These are phyloP conservation scores for Cephus runcator DNA, from an alignment of 2,888 invertebrate genomes.

Conservation along the genomic window DNA sequence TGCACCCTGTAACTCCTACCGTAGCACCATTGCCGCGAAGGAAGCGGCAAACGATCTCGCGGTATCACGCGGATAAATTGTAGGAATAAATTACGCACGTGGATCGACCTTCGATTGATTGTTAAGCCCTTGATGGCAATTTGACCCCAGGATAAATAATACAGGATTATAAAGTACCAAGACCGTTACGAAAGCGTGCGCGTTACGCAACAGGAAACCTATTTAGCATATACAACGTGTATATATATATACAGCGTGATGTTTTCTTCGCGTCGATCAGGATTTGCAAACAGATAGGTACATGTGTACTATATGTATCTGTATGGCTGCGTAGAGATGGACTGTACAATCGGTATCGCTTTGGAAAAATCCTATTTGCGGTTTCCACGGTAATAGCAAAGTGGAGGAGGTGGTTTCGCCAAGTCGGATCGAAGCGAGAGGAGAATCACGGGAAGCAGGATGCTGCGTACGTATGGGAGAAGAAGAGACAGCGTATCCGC, in stretches of 20 bases:
- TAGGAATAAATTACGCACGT: conserved; percentile 50
- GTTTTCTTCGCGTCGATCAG: conserved; percentile 14
- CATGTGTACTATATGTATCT: background rate
- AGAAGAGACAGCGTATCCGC: background rate
- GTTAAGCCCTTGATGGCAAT: conserved; percentile 64
- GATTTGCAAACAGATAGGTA: background rate
- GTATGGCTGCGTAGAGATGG: background rate
- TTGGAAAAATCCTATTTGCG: background rate
- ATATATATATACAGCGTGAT: conserved; percentile 19
- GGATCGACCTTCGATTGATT: conserved; percentile 60
- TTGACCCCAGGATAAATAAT: conserved; percentile 55
- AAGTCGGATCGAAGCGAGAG: background rate
- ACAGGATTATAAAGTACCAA: conserved; percentile 50
- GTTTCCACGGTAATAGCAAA: background rate
- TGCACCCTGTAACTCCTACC: background rate
- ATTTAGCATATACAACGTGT: background rate
- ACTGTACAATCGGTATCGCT: background rate
- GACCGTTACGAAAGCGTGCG: conserved; percentile 52
- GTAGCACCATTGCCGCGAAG: background rate
- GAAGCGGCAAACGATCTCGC: background rate
- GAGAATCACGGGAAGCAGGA: background rate
- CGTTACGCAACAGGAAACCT: conserved; percentile 6
- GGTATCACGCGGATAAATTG: background rate
- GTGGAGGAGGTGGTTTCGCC: background rate
- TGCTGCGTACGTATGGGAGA: background rate